Conservation (phyloP, 1,140 invertebrate genomes). For the Papilio dardanus region DNA sequence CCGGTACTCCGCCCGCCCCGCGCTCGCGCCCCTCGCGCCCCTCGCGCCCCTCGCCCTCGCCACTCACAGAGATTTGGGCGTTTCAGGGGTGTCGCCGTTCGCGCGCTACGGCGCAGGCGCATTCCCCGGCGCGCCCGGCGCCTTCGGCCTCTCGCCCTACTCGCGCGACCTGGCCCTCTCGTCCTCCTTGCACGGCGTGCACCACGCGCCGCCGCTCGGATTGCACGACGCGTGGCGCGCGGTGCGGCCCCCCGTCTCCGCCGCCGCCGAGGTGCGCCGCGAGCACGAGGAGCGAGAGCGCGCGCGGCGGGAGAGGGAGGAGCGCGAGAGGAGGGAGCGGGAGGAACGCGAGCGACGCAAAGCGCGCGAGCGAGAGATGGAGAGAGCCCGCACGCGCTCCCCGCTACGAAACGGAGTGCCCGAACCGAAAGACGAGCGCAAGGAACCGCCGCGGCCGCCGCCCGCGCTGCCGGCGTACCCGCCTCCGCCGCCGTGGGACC, state of each 20-base stretch:
- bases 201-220: constrained; percentile 63
- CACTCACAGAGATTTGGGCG: constrained; percentile 62
- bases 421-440: constrained; percentile 77
- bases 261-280: constrained; percentile 77
- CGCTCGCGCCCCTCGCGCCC: constrained; percentile 80
- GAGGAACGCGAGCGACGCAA: constrained; percentile 82
- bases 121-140: constrained; percentile 82
- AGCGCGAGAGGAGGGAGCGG: constrained; percentile 87
- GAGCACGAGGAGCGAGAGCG: constrained; percentile 86
- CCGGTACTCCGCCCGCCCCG: constrained; percentile 84
- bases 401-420: constrained; percentile 86
- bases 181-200: constrained; percentile 69
- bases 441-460: constrained; percentile 82
- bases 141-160: constrained; percentile 87
- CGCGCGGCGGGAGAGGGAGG: constrained; percentile 87
- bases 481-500: constrained; percentile 85
- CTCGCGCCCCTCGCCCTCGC: constrained; percentile 81
- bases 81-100: constrained; percentile 88
- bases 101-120: constrained; percentile 87
- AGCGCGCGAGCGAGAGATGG: constrained; percentile 75
- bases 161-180: constrained; percentile 83
- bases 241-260: constrained; percentile 84
- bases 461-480: constrained; percentile 84
- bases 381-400: constrained; percentile 84
- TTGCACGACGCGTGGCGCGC: constrained; percentile 81